A percentile compares a stretch with the other conserved stretches of the same genome.
Conservation (phyloP, 2,797 vertebrate species). For the Galago senegalensis region DNA sequence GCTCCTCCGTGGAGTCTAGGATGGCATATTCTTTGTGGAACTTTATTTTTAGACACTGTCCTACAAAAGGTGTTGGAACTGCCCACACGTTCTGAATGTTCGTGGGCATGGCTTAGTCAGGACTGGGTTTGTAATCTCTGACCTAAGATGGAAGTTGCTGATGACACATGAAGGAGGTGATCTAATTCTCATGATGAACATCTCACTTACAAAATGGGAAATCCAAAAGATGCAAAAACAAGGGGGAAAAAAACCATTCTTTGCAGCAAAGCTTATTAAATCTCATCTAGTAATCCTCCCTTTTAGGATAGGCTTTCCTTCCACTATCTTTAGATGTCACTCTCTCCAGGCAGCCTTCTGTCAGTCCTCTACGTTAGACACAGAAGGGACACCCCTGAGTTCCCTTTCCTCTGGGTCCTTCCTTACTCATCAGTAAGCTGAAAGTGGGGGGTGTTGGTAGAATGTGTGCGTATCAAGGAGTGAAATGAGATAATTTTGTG, state of each 20-base stretch:
- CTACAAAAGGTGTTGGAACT: constrained; percentile 19
- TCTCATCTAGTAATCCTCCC: not conserved
- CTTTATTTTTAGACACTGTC: constrained; percentile 22
- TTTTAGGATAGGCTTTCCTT: constrained; percentile 12
- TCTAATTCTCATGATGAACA: constrained; percentile 44
- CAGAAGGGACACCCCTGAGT: not conserved
- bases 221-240: constrained; percentile 27
- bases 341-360: not conserved
- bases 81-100: not conserved
- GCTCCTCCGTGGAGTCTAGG: not conserved
- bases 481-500: constrained; percentile 29
- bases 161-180: not conserved
- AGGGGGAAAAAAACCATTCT: constrained; percentile 37
- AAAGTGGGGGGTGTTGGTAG: not conserved
- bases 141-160: constrained; percentile 58
- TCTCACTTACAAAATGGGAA: constrained; percentile 49
- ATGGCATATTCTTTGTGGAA: not conserved
- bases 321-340: not conserved
- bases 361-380: not conserved
- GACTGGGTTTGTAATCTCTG: not conserved
- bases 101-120: constrained; percentile 41
- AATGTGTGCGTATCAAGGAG: not conserved
- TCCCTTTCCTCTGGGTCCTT: not conserved
- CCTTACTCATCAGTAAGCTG: constrained; percentile 1
- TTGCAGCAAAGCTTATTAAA: not conserved